phyloP scores from a whole-genome alignment of 1,140 invertebrate species.

The Leptopilina boulardi region DNA sequence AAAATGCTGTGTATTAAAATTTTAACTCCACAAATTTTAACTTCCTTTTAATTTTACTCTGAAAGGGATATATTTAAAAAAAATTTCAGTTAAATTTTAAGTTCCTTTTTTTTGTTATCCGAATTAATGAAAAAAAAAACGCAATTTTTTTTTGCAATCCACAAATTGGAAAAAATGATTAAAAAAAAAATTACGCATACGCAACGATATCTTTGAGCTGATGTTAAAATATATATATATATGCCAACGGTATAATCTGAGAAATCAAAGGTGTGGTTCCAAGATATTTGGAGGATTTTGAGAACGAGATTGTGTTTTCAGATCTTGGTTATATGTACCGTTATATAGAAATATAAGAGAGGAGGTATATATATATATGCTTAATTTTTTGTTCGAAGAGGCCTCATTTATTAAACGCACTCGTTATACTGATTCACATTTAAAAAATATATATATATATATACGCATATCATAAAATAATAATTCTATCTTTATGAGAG shows the following conservation, averaged over 20 bases:
- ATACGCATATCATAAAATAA: background rate
- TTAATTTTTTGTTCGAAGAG: background rate
- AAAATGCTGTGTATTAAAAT: too few relatives aligned
- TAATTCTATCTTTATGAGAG: background rate
- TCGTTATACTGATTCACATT: conserved; percentile 2
- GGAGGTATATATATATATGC: background rate
- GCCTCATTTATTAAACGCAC: conserved; percentile 2
- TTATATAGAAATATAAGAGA: background rate
- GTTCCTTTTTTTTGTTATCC: too few relatives aligned
- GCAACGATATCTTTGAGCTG: background rate
- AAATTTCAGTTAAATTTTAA: too few relatives aligned
- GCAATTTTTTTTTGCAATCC: too few relatives aligned
- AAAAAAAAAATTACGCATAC: background rate
- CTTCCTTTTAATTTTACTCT: too few relatives aligned
- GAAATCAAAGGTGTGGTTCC: conserved; percentile 8
- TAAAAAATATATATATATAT: background rate
- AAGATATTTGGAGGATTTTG: background rate
- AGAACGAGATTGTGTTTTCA: background rate
- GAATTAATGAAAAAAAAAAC: too few relatives aligned
- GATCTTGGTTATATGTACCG: background rate
- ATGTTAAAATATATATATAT: too few relatives aligned
- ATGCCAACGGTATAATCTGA: background rate
- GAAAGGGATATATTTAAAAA: too few relatives aligned
- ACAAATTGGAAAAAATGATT: too few relatives aligned
- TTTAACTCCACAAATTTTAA: too few relatives aligned